Base-by-base conservation (phyloP, 2,888 invertebrate species). In the Criorhina ranunculi region DNA sequence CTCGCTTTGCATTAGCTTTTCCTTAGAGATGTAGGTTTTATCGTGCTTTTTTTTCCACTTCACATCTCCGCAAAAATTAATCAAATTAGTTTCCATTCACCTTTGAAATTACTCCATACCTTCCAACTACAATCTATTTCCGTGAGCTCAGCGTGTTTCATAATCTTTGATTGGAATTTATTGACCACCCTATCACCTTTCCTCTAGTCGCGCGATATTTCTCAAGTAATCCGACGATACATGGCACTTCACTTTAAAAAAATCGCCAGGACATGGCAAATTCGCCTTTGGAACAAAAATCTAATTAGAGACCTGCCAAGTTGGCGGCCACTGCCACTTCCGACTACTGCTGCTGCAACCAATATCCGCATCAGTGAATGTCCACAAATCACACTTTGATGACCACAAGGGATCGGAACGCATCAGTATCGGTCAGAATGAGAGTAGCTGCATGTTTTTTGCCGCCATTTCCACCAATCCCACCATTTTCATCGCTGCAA, bases 311-410 rank as follows among this genome's bases (percentile, higher is more conserved):
- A 75, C 75, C 64, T 66, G 78, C 69, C 75, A 75, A 79, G 79
- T 85, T 79, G 75, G 69, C 79, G 75, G 66, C 60, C 29, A 42
- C 46, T 57, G 55, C 42, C 60, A 53, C 40, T 33, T n/a, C n/a
- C n/a, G n/a, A 66, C 15, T 44, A 9, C 46, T 49, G n/a, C 46
- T 67, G 42, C 76, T 53, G 72, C 77, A 73, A 60, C n/a, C 66
- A 69, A 80, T 59, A 80, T 80, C 59, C 75, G 79, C 80, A 76
- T 70, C 80, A 53, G 33, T 80, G 85, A 85, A 85, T 85, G 85
- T 85, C 85, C 79, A 85, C 85, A 85, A 80, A 85, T 76, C 80
- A 85, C 79, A 85, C 80, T 80, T 24, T 73, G 67, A 80, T 76
- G 44, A 67, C 85, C 85, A 85, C 70, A 60, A 85, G 85, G 85